These are phyloP conservation scores for Myotis brandtii DNA, from an alignment of 2,113 vertebrate species.

Conservation along the genomic window DNA sequence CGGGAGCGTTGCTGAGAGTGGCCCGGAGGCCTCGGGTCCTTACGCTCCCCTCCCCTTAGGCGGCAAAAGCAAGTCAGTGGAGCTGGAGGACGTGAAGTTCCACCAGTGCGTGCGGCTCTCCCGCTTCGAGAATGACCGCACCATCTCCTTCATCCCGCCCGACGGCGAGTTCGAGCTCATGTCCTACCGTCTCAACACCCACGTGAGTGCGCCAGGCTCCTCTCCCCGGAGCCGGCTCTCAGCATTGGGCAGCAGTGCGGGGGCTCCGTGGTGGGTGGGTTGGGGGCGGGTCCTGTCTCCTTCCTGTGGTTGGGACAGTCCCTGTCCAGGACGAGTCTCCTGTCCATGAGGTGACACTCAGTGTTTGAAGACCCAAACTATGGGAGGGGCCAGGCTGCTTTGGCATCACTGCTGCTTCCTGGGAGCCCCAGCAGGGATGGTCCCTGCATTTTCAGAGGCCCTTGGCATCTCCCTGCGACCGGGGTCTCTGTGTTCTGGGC, in stretches of 20 bases:
- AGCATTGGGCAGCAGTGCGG: neutral
- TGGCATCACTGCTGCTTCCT: neutral
- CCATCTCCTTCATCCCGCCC: constrained; percentile 96
- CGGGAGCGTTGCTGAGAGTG: neutral
- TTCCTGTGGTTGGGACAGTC: neutral
- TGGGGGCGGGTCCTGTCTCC: neutral
- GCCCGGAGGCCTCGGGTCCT: neutral
- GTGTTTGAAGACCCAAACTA: neutral
- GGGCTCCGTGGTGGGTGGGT: neutral
- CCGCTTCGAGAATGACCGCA: constrained; percentile 94
- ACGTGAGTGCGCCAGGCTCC: constrained; percentile 81
- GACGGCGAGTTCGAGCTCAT: constrained; percentile 97
- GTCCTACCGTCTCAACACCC: constrained; percentile 96
- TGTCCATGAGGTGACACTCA: neutral
- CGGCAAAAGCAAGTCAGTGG: constrained; percentile 93
- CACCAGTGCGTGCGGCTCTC: constrained; percentile 97
- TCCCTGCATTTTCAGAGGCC: neutral
- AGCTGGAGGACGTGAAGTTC: constrained; percentile 97
- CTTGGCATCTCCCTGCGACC: neutral
- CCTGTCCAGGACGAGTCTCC: neutral
- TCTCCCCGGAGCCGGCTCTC: neutral
- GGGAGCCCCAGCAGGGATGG: neutral
- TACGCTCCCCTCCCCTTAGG: constrained; percentile 80
- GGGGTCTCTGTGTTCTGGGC: neutral
- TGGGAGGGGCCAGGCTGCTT: neutral